Evolutionary conservation across 2,113 vertebrate genomes (phyloP), one percentile per base, ranked within the genome.

Genomic region (Pterocles gutturalis): DNA sequence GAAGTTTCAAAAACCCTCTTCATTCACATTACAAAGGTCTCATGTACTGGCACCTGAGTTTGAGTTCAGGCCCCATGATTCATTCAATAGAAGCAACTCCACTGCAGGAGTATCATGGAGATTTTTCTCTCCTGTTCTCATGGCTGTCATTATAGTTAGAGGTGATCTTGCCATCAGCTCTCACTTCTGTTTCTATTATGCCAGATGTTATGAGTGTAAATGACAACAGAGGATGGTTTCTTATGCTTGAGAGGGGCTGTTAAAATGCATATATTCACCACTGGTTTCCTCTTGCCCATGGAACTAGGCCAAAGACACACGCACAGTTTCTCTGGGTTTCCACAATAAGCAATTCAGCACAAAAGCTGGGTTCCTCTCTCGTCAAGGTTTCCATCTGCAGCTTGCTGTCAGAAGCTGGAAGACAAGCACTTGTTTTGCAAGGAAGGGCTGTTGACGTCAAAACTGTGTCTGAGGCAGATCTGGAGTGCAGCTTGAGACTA

Each of bases 401-500:
- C 93, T 97, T 78, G 75, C 77, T 91, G 90, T 92, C 84, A 96
- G 81, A 92, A 93, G 79, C 89, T 96, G 95, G 93, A 87, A 93
- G 87, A 97, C 65, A 85, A 88, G 66, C 86, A 95, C 65, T 86
- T 90, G 76, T 86, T 49, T 76, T 96, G 92, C 93, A 97, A 95
- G 91, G 54, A 83, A 90, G 29, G 81, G 80, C 29, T 94, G 73
- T 90, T 98, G 92, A 97, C 20, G 20, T 97, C 91, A 93, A 96
- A 86, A 48, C 55, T 78, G 51, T 80, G 73, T 93, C 88, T 69
- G 78, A 96, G 89, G 77, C 89, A 96, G 77, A 85, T 96, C 93
- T 98, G 95, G 95, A 97, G 90, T 83, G 77, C 95, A 96, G 94
- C 92, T 97, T 96, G 89, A 93, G 75, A 95, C 94, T 92, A 38